phyloP scores from a whole-genome alignment of 2,888 invertebrate genomes.

The Trichacis sp. region DNA sequence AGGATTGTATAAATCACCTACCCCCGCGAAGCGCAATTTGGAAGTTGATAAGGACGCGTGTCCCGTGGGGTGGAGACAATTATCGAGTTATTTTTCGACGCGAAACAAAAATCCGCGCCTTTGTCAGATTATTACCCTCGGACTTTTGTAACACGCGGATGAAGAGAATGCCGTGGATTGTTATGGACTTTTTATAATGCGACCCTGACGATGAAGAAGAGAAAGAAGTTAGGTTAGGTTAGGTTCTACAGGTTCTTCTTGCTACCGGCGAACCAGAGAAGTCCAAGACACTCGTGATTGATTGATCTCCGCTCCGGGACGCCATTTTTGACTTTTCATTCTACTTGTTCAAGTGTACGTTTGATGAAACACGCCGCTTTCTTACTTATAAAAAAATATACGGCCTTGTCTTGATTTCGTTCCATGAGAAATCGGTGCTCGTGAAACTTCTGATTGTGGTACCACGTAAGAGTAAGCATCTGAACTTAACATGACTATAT shows the following conservation, averaged over 20 bases:
- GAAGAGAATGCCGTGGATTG: conserved; percentile 22
- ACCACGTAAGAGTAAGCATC: no score
- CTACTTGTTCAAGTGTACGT: conserved; percentile 7
- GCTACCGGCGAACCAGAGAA: conserved; percentile 60
- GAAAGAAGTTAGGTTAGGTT: no score
- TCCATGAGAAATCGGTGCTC: no score
- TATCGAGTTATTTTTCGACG: not conserved
- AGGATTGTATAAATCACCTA: no score
- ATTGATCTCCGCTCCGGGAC: conserved; percentile 63
- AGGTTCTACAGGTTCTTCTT: conserved; percentile 61
- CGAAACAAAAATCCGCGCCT: conserved; percentile 4
- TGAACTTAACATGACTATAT: no score
- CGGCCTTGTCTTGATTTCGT: not conserved
- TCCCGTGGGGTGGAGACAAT: not conserved
- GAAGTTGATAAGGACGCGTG: not conserved
- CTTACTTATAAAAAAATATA: not conserved
- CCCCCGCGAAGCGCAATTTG: not conserved
- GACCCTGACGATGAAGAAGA: conserved; percentile 29
- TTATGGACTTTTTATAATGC: conserved; percentile 32
- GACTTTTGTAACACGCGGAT: conserved; percentile 7
- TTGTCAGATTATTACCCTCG: conserved; percentile 2
- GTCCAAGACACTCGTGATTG: conserved; percentile 63
- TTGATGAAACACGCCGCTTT: conserved; percentile 12
- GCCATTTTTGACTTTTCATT: conserved; percentile 11
- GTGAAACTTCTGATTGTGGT: no score